These are phyloP conservation scores for Bos javanicus DNA, from an alignment of 2,113 vertebrate species.

Conservation along the genomic window DNA sequence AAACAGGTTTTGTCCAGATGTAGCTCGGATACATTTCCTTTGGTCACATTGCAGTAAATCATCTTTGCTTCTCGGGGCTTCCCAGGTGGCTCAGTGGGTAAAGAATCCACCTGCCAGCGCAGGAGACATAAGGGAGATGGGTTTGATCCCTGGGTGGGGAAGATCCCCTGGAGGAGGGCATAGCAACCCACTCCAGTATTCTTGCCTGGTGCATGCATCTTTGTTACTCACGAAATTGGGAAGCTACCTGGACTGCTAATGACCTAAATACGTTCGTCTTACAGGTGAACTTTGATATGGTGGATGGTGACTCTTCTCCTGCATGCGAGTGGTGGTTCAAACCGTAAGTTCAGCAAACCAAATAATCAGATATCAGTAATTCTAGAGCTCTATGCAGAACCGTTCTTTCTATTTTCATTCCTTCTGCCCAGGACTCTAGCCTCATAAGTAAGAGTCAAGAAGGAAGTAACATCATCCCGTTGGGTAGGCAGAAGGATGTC, in stretches of 20 bases:
- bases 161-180: neutral
- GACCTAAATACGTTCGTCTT: conserved; percentile 4
- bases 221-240: neutral
- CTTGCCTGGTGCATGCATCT: neutral
- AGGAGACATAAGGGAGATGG: neutral
- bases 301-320: neutral
- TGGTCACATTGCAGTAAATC: neutral
- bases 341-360: conserved; percentile 59
- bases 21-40: neutral
- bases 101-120: neutral
- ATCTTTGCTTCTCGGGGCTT: neutral
- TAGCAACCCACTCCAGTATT: neutral
- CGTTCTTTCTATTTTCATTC: neutral
- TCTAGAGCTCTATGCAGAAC: neutral
- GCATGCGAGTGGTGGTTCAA: neutral
- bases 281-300: conserved; percentile 23
- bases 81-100: neutral
- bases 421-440: neutral
- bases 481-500: neutral
- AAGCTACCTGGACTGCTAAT: neutral
- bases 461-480: neutral
- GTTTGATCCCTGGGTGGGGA: neutral
- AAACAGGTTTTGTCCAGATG: neutral
- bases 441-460: neutral
- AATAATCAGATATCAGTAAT: neutral